Evolutionary conservation across 2,113 vertebrate species (phyloP), one percentile per base, ranked within the genome.

Genomic region (Caloenas nicobarica): DNA sequence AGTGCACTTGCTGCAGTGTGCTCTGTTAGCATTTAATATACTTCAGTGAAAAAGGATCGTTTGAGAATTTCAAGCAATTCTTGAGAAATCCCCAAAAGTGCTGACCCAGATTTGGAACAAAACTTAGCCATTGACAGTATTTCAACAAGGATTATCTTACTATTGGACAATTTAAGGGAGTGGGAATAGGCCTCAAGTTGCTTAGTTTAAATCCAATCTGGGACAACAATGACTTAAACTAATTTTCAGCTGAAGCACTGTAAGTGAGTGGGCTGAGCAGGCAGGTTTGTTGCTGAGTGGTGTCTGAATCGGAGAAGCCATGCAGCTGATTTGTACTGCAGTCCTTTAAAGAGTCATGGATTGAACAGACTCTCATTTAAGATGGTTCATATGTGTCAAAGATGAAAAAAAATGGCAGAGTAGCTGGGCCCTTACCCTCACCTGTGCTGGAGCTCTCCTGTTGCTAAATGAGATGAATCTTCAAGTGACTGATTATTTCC

Each of bases 1-100:
- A 81, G 31, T 81, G 68, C 50, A 69, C 71, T 93, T 72, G 33
- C 91, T 81, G 82, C 79, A 79, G 40, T 40, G 2, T 86, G 28
- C 64, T 96, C 71, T 86, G 70, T 76, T 95, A 88, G 36, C 65
- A 34, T 14, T 93, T 80, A 76, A 68, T 81, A 66, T 61, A 88
- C 16, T 56, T 71, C 10, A 70, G 13, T 22, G 13, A 38, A 69
- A 71, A 82, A 65, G 57, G 54, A 77, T 86, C 46, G 26, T 92
- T 92, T 5, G 65, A 93, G 61, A 82, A 89, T 89, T 46, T 74
- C 48, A 60, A 23, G 86, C 36, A 95, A 65, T 80, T 91, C 89
- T 85, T 88, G 34, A 71, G 62, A 64, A 70, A 92, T 57, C 29
- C 34, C 40, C 38, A 42, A 31, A 96, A 64, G 38, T 66, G 33